Percentiles rank a stretch among this genome's conserved stretches.
phyloP scores from a whole-genome alignment of 2,888 invertebrate species.

The Escarpia spicata region DNA sequence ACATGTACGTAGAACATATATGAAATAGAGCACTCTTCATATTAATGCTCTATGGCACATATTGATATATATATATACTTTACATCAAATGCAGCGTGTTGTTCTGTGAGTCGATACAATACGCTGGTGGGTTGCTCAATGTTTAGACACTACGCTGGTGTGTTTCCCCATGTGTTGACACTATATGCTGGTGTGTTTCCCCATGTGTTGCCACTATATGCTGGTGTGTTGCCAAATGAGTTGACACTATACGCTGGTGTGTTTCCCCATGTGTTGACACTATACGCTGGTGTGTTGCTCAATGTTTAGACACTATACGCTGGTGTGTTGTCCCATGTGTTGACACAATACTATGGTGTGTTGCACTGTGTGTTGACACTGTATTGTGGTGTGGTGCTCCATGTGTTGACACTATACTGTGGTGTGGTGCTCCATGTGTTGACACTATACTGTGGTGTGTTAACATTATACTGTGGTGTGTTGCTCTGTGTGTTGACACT shows the following conservation, averaged over 20 bases:
- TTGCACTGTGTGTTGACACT: not conserved
- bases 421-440: not conserved
- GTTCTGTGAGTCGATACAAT: not conserved
- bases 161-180: not conserved
- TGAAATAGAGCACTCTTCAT: not conserved
- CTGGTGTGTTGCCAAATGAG: not conserved
- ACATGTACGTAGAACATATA: constrained; percentile 27
- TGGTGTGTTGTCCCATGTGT: not conserved
- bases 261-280: not conserved
- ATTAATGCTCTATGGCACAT: not conserved
- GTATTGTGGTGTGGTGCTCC: not conserved
- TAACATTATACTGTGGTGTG: not conserved
- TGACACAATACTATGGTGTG: not conserved
- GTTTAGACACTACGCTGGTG: not conserved
- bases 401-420: not conserved
- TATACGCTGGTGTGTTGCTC: too few relatives aligned
- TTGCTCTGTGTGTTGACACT: not conserved
- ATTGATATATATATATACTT: not conserved
- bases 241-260: not conserved
- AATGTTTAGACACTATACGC: not conserved
- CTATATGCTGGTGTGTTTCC: not conserved
- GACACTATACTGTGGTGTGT: not conserved
- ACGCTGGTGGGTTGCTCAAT: not conserved
- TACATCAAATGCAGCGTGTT: not conserved
- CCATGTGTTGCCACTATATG: not conserved